Evolutionary conservation across 2,888 invertebrate genomes (phyloP).

Genomic region (Eupithecia tripunctaria): DNA sequence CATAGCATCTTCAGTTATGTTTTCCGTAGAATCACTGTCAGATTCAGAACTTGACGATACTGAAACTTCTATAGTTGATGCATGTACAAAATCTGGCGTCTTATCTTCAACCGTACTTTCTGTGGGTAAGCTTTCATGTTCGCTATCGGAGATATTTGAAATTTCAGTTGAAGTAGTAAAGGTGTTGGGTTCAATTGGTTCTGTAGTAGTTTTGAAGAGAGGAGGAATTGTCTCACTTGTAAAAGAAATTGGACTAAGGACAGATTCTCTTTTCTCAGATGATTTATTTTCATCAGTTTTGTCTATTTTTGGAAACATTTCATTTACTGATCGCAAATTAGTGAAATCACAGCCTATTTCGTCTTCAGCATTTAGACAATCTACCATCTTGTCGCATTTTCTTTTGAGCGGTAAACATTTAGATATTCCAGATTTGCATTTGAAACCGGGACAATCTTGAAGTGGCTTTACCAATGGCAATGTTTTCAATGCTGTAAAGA

Average conservation of each 20-base stretch:
- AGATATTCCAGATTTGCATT: conserved; percentile 86
- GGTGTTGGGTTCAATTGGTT: not conserved
- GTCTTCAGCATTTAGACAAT: conserved; percentile 92
- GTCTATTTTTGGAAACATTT: conserved; percentile 12
- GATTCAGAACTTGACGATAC: conserved; percentile 50
- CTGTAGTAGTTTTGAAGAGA: not conserved
- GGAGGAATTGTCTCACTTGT: conserved; percentile 2
- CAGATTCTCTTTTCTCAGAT: conserved; percentile 36
- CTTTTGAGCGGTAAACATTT: conserved; percentile 87
- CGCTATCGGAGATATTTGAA: conserved; percentile 8
- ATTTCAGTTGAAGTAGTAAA: conserved; percentile 10
- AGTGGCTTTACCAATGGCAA: conserved; percentile 81
- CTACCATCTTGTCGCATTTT: conserved; percentile 89
- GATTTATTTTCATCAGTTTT: conserved; percentile 22
- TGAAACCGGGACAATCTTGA: conserved; percentile 89
- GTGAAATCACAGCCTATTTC: conserved; percentile 86
- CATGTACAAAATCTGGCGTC: conserved; percentile 47
- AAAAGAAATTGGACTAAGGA: not conserved
- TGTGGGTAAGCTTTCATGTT: not conserved
- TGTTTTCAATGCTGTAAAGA: conserved; percentile 70
- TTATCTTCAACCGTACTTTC: conserved; percentile 16
- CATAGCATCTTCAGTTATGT: conserved; percentile 51
- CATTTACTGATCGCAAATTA: conserved; percentile 44
- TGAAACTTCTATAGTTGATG: conserved; percentile 58
- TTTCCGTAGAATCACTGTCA: conserved; percentile 46